Evolutionary conservation across 1,140 invertebrate species (phyloP), one percentile per base, ranked within the genome.

Genomic region (Tribolium madens): DNA sequence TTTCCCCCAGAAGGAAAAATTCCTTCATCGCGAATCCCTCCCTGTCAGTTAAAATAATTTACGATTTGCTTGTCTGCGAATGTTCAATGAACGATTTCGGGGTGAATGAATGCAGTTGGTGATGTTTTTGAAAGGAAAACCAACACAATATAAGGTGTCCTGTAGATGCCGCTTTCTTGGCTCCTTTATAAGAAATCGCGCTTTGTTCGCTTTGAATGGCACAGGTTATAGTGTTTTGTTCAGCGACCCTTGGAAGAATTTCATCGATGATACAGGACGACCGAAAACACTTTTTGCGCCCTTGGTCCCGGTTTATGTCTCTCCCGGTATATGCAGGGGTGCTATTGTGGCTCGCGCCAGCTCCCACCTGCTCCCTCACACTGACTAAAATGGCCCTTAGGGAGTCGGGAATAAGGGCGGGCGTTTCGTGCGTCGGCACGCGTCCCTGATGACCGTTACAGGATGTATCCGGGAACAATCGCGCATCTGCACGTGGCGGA

Each of bases 401-500:
- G 15, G 13, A n/a, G 5, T 14, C 9, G 3, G 4, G 9, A 12
- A 57, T 53, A 74, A 9, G 46, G 50, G 13, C 17, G 5, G 33
- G n/a, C 15, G 21, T 12, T 42, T 68, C 47, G 60, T 78, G 76
- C 72, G 72, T 78, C 72, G 76, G 76, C 76, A 78, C 76, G 76
- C 76, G 76, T 78, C 76, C 60, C 71, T 9, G 48, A 52, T 73
- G 76, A 78, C 76, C 76, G 76, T 78, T 78, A 78, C 76, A 70
- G 72, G 76, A 74, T 72, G 13, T 33, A 77, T 69, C 26, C 76
- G 1, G 53, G 53, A 73, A 77, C 76, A 77, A 77, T 77, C 74
- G 76, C 60, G 53, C 76, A 78, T 78, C 76, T 78, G 76, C 76
- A 78, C 76, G 76, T 78, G 76, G 60, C 76, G 12, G 15, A 60